Percentiles rank a stretch among this genome's conserved stretches.
Conservation (phyloP, 1,140 invertebrate genomes). For the Branchinecta lynchi region DNA sequence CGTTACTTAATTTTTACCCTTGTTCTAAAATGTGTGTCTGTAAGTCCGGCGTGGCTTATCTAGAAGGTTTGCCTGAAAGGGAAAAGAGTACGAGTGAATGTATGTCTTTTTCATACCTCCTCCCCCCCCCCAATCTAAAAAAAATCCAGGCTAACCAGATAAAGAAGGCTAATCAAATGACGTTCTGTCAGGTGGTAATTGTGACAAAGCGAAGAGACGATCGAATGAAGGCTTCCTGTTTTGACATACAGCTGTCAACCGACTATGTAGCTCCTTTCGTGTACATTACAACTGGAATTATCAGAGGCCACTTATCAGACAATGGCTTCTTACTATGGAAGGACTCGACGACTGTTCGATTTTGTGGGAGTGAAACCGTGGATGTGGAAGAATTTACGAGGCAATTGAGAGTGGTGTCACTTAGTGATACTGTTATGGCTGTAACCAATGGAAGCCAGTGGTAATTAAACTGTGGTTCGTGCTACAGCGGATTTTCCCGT, state of each 20-base stretch:
- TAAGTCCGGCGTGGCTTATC: no score
- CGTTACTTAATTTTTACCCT: no score
- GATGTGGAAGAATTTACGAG: no score
- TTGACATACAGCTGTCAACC: slow-evolving; percentile 31
- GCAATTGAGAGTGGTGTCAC: no score
- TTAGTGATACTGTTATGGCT: no score
- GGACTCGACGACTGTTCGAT: slow-evolving; percentile 25
- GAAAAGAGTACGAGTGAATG: no score
- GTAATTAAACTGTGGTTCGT: no score
- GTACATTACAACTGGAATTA: slow-evolving; percentile 35
- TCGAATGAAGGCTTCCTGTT: background rate
- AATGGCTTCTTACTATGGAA: slow-evolving; percentile 43
- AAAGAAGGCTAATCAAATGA: background rate
- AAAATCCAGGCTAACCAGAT: background rate
- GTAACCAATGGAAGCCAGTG: no score
- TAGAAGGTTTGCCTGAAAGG: no score
- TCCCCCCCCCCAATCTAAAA: background rate
- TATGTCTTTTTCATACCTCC: background rate
- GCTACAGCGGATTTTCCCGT: no score
- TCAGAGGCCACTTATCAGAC: slow-evolving; percentile 41
- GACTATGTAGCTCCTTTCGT: slow-evolving; percentile 43
- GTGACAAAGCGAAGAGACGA: slow-evolving; percentile 3
- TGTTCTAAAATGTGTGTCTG: no score
- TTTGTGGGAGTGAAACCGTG: slow-evolving; percentile 18
- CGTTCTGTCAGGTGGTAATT: slow-evolving; percentile 1